phyloP scores from a whole-genome alignment of 2,888 invertebrate genomes.

The Cantharis lateralis region DNA sequence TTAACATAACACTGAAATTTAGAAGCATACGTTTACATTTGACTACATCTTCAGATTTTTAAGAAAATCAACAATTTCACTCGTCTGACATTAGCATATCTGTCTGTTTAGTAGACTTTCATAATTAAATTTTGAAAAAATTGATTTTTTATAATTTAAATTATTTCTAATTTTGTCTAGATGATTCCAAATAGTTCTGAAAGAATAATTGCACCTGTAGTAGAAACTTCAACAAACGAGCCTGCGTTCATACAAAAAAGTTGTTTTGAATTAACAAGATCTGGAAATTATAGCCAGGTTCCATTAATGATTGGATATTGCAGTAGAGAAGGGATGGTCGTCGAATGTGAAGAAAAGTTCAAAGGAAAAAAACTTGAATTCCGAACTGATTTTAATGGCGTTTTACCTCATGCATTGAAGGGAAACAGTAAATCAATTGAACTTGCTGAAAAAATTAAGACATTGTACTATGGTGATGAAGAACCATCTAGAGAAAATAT shows the following conservation, averaged over 20 bases:
- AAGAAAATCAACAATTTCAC: too few relatives aligned
- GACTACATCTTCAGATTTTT: too few relatives aligned
- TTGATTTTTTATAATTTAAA: neutral
- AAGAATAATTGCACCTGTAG: slow-evolving; percentile 28
- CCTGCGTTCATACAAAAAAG: slow-evolving; percentile 44
- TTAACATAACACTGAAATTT: too few relatives aligned
- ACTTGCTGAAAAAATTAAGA: slow-evolving; percentile 53
- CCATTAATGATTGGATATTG: slow-evolving; percentile 50
- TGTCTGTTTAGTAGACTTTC: too few relatives aligned
- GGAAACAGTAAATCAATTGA: slow-evolving; percentile 34
- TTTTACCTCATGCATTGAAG: neutral
- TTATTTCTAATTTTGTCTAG: neutral
- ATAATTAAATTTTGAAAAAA: too few relatives aligned
- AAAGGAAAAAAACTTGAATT: neutral
- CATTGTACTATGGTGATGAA: slow-evolving; percentile 56
- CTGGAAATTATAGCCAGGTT: slow-evolving; percentile 47
- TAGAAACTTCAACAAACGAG: slow-evolving; percentile 39
- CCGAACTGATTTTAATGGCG: neutral
- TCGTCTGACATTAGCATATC: too few relatives aligned
- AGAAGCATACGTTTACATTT: too few relatives aligned
- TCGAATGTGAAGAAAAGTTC: neutral
- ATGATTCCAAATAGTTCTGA: neutral
- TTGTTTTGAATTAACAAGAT: slow-evolving; percentile 41
- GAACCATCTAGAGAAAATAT: slow-evolving; percentile 50
- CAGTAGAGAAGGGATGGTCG: slow-evolving; percentile 45